phyloP scores from a whole-genome alignment of 2,797 vertebrate genomes.

The Percopsis omiscomaycus region DNA sequence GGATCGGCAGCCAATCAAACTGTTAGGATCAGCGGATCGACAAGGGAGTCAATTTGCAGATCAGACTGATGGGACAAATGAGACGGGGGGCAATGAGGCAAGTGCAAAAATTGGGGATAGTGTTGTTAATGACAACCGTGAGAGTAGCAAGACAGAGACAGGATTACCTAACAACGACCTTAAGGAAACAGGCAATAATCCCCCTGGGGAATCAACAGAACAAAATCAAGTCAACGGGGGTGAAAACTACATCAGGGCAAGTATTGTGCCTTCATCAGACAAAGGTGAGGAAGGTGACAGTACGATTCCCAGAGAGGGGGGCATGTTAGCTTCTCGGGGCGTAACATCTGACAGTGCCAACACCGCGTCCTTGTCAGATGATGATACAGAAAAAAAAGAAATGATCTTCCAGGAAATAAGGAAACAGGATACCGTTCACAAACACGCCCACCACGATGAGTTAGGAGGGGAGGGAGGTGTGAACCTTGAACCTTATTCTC shows the following conservation, averaged over 20 bases:
- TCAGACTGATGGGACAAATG: not conserved
- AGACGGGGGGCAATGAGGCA: not conserved
- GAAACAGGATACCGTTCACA: not conserved
- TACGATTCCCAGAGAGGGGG: not conserved
- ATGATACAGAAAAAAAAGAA: conserved; percentile 4
- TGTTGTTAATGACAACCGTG: not conserved
- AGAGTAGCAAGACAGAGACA: not conserved
- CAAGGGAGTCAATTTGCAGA: not conserved
- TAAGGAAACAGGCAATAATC: not conserved
- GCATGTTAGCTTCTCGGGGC: conserved; percentile 4
- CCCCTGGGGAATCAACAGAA: conserved; percentile 10
- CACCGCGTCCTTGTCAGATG: not conserved
- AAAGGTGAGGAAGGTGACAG: conserved; percentile 1
- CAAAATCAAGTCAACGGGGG: not conserved
- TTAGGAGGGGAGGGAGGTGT: not conserved
- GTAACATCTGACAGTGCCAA: not conserved
- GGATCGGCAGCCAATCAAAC: not conserved
- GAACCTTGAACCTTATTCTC: not conserved
- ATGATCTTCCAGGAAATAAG: not conserved
- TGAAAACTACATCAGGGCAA: not conserved
- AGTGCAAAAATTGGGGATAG: not conserved
- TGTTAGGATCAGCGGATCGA: not conserved
- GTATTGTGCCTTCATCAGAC: not conserved
- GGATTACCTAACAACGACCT: conserved; percentile 2
- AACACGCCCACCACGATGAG: not conserved